Percentiles rank a stretch among this genome's conserved stretches.
Evolutionary conservation across 2,888 invertebrate species (phyloP).

Genomic region (Achlya flavicornis): DNA sequence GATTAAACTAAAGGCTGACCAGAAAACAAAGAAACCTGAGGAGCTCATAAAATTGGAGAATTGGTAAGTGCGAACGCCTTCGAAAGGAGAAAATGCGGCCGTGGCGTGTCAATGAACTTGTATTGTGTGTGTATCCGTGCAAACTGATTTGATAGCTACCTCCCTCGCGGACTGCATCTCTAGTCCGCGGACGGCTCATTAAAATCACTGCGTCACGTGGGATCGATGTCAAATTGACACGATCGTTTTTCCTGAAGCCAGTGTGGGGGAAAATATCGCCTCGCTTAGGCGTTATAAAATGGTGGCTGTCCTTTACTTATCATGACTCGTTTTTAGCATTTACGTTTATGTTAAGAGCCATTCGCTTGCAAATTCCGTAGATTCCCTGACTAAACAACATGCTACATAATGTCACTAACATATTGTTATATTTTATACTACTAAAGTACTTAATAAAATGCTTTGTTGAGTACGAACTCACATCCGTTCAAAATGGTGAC

Average conservation of each 20-base stretch:
- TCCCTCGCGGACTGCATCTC: constrained; percentile 87
- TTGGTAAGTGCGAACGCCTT: constrained; percentile 90
- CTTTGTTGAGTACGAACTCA: constrained; percentile 76
- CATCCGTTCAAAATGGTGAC: constrained; percentile 88
- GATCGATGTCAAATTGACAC: constrained; percentile 87
- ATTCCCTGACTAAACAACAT: constrained; percentile 53
- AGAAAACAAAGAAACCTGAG: constrained; percentile 95
- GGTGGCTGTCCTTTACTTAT: constrained; percentile 78
- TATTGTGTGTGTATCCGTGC: constrained; percentile 85
- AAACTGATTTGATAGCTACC: constrained; percentile 85
- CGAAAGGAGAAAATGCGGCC: constrained; percentile 84
- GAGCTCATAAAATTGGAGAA: constrained; percentile 97
- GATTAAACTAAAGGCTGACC: constrained; percentile 94
- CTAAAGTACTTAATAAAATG: constrained; percentile 62
- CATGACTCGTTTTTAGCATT: constrained; percentile 70
- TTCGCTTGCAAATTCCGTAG: constrained; percentile 41
- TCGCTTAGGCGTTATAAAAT: constrained; percentile 84
- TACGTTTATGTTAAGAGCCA: constrained; percentile 55
- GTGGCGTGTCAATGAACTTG: constrained; percentile 85
- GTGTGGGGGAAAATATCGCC: constrained; percentile 80
- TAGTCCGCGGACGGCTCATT: constrained; percentile 86
- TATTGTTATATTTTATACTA: constrained; percentile 55
- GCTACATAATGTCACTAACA: constrained; percentile 45
- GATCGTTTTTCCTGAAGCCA: constrained; percentile 83
- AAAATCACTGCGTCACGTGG: constrained; percentile 89